Evolutionary conservation across 2,888 invertebrate species (phyloP).

Genomic region (Villa cingulata): DNA sequence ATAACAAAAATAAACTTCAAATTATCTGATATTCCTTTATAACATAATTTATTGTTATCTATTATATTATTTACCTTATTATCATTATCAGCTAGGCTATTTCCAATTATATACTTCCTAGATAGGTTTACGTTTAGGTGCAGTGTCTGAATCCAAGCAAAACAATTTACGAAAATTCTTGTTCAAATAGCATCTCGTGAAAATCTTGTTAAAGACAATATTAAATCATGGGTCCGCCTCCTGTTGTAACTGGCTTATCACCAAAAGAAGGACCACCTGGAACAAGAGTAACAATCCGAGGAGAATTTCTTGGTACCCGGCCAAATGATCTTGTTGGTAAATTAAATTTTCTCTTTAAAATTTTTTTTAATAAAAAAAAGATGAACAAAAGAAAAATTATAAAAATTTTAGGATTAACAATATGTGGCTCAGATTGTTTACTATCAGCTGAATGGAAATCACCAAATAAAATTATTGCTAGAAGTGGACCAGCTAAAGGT

Average conservation of each 20-base stretch:
- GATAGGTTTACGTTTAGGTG: too few relatives aligned
- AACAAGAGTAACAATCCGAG: slow-evolving; percentile 84
- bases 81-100: too few relatives aligned
- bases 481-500: slow-evolving; percentile 84
- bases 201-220: too few relatives aligned
- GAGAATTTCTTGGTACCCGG: slow-evolving; percentile 84
- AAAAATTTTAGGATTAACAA: slow-evolving; percentile 59
- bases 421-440: slow-evolving; percentile 91
- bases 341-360: background rate
- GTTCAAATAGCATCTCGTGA: too few relatives aligned
- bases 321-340: slow-evolving; percentile 75
- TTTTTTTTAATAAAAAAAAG: slow-evolving; percentile 11
- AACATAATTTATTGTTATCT: too few relatives aligned
- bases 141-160: too few relatives aligned
- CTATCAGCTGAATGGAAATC: slow-evolving; percentile 97
- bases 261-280: slow-evolving; percentile 98
- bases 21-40: too few relatives aligned
- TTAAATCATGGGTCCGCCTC: slow-evolving; percentile 52
- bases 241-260: slow-evolving; percentile 90
- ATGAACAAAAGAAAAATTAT: background rate
- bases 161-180: too few relatives aligned
- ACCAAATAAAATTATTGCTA: slow-evolving; percentile 88
- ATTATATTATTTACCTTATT: too few relatives aligned
- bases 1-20: too few relatives aligned
- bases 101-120: too few relatives aligned